Percentiles rank a stretch among this genome's conserved stretches.
phyloP scores from a whole-genome alignment of 1,140 invertebrate species.

The Leptinotarsa lineolata region DNA sequence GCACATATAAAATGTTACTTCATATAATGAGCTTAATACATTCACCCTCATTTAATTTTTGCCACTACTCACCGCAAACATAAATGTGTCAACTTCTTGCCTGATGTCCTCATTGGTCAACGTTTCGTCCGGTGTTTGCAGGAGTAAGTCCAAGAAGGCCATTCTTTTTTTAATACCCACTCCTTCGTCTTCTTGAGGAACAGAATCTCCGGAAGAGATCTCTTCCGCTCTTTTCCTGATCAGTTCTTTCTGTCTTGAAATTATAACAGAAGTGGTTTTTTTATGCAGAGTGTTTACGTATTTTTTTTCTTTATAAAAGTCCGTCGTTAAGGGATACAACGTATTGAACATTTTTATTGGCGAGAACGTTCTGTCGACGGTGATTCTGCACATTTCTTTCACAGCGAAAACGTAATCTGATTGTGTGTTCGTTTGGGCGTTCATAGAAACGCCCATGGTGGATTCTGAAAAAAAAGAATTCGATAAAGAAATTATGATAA shows the following conservation, averaged over 20 bases:
- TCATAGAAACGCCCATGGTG: slow-evolving; percentile 70
- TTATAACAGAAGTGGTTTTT: slow-evolving; percentile 61
- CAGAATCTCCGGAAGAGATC: neutral
- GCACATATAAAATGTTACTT: too few relatives aligned
- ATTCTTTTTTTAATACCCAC: slow-evolving; percentile 60
- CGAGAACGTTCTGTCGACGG: slow-evolving; percentile 54
- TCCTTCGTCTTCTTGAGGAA: slow-evolving; percentile 25
- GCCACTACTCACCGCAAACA: slow-evolving; percentile 68
- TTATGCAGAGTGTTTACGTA: slow-evolving; percentile 67
- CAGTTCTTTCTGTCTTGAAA: slow-evolving; percentile 49
- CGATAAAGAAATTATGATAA: too few relatives aligned
- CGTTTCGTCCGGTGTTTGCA: slow-evolving; percentile 61
- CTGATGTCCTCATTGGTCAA: slow-evolving; percentile 70
- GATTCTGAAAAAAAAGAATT: slow-evolving; percentile 58
- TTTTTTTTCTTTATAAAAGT: slow-evolving; percentile 54
- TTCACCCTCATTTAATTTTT: neutral
- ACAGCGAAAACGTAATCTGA: slow-evolving; percentile 76
- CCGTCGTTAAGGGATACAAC: slow-evolving; percentile 33
- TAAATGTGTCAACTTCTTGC: slow-evolving; percentile 86
- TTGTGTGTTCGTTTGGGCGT: slow-evolving; percentile 70
- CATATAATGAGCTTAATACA: too few relatives aligned
- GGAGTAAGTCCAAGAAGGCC: slow-evolving; percentile 75
- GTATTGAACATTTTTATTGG: slow-evolving; percentile 43
- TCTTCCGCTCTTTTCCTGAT: slow-evolving; percentile 15
- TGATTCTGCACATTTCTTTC: slow-evolving; percentile 59